A percentile compares a stretch with the other conserved stretches of the same genome.
Evolutionary conservation across 2,797 vertebrate genomes (phyloP).

Genomic region (Cercopithecus petaurista): DNA sequence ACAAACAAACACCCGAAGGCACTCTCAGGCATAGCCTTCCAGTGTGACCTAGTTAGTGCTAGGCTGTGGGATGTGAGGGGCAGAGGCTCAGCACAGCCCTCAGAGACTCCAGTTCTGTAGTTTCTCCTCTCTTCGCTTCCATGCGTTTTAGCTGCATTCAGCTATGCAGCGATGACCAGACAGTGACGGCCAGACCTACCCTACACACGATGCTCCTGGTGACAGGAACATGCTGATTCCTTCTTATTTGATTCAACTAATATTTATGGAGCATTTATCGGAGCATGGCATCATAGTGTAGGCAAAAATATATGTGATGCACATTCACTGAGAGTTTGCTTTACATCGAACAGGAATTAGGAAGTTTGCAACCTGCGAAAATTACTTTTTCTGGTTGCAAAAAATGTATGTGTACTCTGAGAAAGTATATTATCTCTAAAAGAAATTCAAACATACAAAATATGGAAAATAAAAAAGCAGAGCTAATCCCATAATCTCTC

Average conservation of each 20-base stretch:
- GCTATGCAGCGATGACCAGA: neutral
- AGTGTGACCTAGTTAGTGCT: neutral
- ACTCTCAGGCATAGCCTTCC: neutral
- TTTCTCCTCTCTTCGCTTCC: neutral
- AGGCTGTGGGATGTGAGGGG: too few relatives aligned
- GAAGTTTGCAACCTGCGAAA: neutral
- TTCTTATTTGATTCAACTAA: neutral
- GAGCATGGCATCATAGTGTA: too few relatives aligned
- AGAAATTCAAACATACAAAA: slow-evolving; percentile 3
- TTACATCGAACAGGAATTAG: neutral
- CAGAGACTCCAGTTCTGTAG: too few relatives aligned
- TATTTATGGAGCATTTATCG: neutral
- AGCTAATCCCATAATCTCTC: neutral
- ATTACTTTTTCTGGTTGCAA: neutral
- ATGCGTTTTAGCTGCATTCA: neutral
- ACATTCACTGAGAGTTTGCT: neutral
- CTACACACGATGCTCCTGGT: rapidly evolving
- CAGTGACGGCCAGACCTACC: neutral
- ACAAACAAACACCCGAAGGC: neutral
- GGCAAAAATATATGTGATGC: neutral
- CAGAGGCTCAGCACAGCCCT: neutral
- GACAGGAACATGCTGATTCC: neutral
- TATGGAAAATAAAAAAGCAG: neutral
- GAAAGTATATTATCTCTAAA: neutral
- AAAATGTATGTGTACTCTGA: neutral